Percentiles rank a stretch among this genome's conserved stretches.
Conservation (phyloP, 2,888 invertebrate species). For the Nudaria mundana region DNA sequence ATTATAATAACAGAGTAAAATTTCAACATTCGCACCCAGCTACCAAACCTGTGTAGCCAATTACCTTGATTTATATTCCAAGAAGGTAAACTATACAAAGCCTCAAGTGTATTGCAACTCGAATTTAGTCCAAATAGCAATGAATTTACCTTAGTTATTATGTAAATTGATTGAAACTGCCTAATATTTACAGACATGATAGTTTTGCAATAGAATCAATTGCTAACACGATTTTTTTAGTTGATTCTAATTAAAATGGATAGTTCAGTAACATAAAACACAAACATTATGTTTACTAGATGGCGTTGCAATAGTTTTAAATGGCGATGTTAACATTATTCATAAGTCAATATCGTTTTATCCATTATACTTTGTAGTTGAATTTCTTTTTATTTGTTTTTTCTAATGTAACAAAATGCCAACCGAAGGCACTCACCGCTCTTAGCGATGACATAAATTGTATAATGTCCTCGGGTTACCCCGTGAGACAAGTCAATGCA, state of each 20-base stretch:
- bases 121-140: background rate
- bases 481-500: conserved; percentile 57
- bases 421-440: conserved; percentile 19
- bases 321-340: no score
- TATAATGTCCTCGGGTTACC: conserved; percentile 40
- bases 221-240: no score
- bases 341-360: no score
- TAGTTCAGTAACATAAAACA: background rate
- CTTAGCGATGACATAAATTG: conserved; percentile 45
- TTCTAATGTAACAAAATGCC: conserved; percentile 11
- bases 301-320: no score
- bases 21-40: background rate
- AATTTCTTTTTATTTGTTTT: no score
- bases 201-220: no score
- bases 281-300: no score
- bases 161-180: background rate
- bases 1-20: background rate
- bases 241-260: no score
- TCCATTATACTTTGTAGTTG: no score
- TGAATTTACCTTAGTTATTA: background rate
- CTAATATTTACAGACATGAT: no score
- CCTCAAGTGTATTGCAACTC: background rate
- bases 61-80: background rate
- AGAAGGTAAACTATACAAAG: background rate
- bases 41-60: background rate